Conservation (phyloP, 2,797 vertebrate genomes). For the Strix occidentalis region DNA sequence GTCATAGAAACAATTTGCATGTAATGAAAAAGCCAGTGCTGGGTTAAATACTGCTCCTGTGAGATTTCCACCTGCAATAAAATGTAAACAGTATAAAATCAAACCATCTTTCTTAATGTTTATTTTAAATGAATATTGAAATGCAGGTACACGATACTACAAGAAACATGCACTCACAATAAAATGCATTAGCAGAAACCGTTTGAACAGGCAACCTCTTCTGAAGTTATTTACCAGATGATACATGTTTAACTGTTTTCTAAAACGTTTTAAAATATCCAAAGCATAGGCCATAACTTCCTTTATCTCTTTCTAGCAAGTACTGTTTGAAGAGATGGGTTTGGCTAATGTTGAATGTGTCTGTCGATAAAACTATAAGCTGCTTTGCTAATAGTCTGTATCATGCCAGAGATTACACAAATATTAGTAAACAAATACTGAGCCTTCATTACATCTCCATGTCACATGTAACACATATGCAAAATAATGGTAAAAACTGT, state of each 20-base stretch:
- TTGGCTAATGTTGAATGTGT: not conserved
- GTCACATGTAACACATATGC: not conserved
- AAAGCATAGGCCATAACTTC: not conserved
- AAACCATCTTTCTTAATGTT: not conserved
- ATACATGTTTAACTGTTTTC: not conserved
- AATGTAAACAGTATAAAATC: conserved; percentile 28
- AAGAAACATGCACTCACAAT: not conserved
- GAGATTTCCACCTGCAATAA: conserved; percentile 82
- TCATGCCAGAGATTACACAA: not conserved
- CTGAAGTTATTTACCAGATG: not conserved
- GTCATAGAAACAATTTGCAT: conserved; percentile 85
- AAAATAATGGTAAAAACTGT: not conserved
- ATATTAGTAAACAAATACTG: not conserved
- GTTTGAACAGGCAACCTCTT: not conserved
- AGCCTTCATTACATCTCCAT: not conserved
- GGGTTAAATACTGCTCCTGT: conserved; percentile 95
- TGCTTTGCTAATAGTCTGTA: not conserved
- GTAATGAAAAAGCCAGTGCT: conserved; percentile 88
- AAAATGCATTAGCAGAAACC: not conserved
- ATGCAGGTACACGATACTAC: not conserved
- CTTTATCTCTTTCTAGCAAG: not conserved
- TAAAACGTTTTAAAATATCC: not conserved
- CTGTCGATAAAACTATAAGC: not conserved
- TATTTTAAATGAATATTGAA: not conserved
- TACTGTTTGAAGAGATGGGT: not conserved